phyloP scores from a whole-genome alignment of 2,888 invertebrate genomes.

The Hyposoter didymator region DNA sequence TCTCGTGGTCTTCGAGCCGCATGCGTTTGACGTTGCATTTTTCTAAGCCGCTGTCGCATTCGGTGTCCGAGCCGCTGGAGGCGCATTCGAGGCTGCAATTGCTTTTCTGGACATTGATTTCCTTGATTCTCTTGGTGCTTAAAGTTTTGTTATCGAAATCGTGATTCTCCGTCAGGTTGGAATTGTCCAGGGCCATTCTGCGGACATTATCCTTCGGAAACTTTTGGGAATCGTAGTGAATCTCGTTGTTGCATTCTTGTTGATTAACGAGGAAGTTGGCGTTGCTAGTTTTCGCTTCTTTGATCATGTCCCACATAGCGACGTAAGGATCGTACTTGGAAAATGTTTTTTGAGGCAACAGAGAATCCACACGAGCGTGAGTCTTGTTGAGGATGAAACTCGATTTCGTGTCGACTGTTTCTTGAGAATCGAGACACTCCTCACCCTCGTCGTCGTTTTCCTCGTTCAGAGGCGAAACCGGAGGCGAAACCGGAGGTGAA shows the following conservation, averaged over 20 bases:
- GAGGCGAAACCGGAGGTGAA: slow-evolving; percentile 79
- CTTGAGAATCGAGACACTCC: slow-evolving; percentile 80
- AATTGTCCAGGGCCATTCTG: slow-evolving; percentile 83
- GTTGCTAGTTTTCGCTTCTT: slow-evolving; percentile 87
- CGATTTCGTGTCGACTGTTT: slow-evolving; percentile 77
- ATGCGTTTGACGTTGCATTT: slow-evolving; percentile 84
- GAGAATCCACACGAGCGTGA: slow-evolving; percentile 72
- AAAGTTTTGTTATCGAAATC: slow-evolving; percentile 84
- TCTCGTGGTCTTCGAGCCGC: slow-evolving; percentile 82
- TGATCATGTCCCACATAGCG: slow-evolving; percentile 85
- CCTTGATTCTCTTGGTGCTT: slow-evolving; percentile 84
- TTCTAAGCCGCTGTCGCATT: slow-evolving; percentile 80
- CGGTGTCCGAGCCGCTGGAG: slow-evolving; percentile 79
- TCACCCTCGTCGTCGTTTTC: slow-evolving; percentile 77
- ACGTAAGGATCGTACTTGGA: slow-evolving; percentile 70
- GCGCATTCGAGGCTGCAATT: slow-evolving; percentile 76
- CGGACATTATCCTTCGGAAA: slow-evolving; percentile 85
- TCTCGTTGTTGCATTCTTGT: slow-evolving; percentile 84
- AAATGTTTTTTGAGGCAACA: slow-evolving; percentile 53
- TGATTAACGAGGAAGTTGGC: slow-evolving; percentile 85
- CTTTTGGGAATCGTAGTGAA: slow-evolving; percentile 86
- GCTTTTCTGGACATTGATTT: slow-evolving; percentile 83
- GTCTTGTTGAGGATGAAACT: slow-evolving; percentile 80
- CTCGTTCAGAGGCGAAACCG: slow-evolving; percentile 73
- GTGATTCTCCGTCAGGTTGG: slow-evolving; percentile 83